phyloP scores from a whole-genome alignment of 2,797 vertebrate species.

The Argyrosomus regius region DNA sequence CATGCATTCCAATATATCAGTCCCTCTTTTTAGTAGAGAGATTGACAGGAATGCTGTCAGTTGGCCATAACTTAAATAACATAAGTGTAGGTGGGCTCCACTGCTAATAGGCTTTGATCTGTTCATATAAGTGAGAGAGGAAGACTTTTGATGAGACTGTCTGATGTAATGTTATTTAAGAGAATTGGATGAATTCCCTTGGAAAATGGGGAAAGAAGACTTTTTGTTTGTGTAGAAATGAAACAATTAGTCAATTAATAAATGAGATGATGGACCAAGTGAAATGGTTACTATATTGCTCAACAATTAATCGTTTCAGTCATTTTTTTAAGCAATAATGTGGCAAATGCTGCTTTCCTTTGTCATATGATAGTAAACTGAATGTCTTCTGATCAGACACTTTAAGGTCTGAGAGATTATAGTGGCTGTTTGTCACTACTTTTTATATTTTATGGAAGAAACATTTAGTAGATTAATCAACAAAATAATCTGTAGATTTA shows the following conservation, averaged over 20 bases:
- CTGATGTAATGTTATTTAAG: background rate
- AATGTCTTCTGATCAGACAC: background rate
- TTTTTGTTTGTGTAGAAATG: too few species aligned
- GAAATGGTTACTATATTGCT: background rate
- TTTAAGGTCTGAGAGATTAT: background rate
- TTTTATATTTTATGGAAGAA: background rate
- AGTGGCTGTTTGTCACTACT: background rate
- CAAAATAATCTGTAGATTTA: background rate
- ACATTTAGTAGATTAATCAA: background rate
- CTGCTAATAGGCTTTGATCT: background rate
- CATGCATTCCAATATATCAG: too few species aligned
- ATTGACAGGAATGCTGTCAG: too few species aligned
- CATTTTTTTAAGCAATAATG: background rate
- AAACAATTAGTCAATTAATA: background rate
- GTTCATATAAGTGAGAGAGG: background rate
- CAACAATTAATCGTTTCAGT: too few species aligned
- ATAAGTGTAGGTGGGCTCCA: too few species aligned
- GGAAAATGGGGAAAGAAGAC: too few species aligned
- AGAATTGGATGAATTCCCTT: background rate
- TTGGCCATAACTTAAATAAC: background rate
- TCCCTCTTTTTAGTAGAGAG: background rate
- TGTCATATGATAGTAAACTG: background rate
- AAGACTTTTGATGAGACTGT: background rate
- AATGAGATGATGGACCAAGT: background rate
- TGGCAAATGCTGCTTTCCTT: background rate